Percentiles rank a stretch among this genome's conserved stretches.
Conservation (phyloP, 2,113 vertebrate genomes). For the Terrapene triunguis region DNA sequence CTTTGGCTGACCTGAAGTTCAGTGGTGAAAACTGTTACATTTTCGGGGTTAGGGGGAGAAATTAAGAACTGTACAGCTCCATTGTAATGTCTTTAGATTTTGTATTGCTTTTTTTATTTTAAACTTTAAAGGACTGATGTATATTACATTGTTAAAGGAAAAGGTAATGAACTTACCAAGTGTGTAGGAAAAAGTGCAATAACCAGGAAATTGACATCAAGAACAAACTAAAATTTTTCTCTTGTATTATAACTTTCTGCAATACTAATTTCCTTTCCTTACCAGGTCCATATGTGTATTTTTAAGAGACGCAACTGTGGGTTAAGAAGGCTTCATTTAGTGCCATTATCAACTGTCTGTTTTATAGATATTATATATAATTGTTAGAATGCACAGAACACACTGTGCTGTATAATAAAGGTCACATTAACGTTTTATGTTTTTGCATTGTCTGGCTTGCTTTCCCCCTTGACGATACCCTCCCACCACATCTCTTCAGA, state of each 20-base stretch:
- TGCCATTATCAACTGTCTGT: constrained; percentile 39
- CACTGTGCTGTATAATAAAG: constrained; percentile 70
- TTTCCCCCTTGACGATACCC: background rate
- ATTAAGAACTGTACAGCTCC: background rate
- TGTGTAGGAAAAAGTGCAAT: constrained; percentile 63
- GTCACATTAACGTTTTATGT: constrained; percentile 43
- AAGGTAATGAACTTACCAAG: constrained; percentile 33
- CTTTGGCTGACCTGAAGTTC: background rate
- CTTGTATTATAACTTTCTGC: background rate
- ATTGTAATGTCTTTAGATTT: constrained; percentile 38
- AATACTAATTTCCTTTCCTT: background rate
- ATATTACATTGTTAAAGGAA: constrained; percentile 57
- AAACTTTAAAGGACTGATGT: constrained; percentile 59
- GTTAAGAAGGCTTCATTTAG: constrained; percentile 10
- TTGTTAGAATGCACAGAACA: constrained; percentile 22
- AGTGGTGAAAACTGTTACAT: background rate
- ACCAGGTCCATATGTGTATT: constrained; percentile 2
- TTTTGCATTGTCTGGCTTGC: background rate
- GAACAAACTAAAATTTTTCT: constrained; percentile 5
- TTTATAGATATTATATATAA: constrained; percentile 44
- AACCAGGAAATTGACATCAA: constrained; percentile 47
- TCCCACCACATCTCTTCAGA: background rate
- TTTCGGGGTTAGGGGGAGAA: background rate
- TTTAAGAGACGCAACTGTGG: constrained; percentile 30
- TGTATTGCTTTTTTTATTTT: constrained; percentile 57